These are phyloP conservation scores for Xanthostigma xanthostigma DNA, from an alignment of 2,888 invertebrate genomes.

Conservation along the genomic window DNA sequence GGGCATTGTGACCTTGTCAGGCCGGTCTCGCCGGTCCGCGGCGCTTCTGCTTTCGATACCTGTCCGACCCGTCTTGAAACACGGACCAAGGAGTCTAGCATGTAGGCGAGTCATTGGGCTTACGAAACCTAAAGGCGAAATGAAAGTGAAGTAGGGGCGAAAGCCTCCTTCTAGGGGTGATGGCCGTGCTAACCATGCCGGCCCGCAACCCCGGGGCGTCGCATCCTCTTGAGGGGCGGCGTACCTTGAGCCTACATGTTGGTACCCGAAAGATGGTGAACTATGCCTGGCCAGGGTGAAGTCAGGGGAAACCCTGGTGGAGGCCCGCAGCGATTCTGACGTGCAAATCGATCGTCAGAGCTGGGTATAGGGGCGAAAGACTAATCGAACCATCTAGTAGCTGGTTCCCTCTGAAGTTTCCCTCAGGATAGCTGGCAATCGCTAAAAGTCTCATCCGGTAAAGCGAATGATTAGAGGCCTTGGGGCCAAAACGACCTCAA, in stretches of 20 bases:
- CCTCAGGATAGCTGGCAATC: no score
- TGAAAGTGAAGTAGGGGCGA: constrained; percentile 41
- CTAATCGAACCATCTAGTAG: no score
- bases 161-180: constrained; percentile 30
- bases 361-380: constrained; percentile 61
- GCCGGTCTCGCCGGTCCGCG: constrained; percentile 21
- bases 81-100: no score
- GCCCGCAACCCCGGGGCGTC: constrained; percentile 43
- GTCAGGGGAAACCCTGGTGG: no score
- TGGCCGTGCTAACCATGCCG: constrained; percentile 28
- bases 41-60: constrained; percentile 31
- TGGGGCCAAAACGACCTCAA: constrained; percentile 40
- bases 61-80: constrained; percentile 62
- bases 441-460: no score
- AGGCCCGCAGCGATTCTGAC: no score
- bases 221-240: constrained; percentile 30
- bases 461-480: no score
- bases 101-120: constrained; percentile 55
- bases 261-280: constrained; percentile 62
- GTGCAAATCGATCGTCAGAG: no score
- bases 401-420: constrained; percentile 62
- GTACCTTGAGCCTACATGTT: constrained; percentile 49
- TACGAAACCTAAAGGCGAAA: constrained; percentile 44
- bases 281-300: no score
- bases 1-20: constrained; percentile 6